These are phyloP conservation scores for Drosophila meridiana DNA, from an alignment of 2,888 invertebrate genomes.

Conservation along the genomic window DNA sequence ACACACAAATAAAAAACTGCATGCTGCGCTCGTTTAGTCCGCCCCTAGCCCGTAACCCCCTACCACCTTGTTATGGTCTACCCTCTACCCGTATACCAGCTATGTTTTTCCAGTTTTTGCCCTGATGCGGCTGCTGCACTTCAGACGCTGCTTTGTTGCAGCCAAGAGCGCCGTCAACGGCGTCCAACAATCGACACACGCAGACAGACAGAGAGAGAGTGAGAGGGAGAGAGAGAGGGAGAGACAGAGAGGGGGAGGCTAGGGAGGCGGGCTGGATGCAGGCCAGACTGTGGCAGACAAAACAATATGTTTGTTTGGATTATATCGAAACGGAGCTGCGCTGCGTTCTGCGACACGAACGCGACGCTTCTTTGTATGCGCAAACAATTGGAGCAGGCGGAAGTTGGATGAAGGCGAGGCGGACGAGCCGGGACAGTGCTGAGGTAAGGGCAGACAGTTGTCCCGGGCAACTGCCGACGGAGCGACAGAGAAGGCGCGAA, in stretches of 20 bases:
- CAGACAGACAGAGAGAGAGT: constrained; percentile 53
- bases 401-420: constrained; percentile 68
- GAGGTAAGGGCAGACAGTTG: constrained; percentile 38
- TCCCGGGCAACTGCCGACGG: constrained; percentile 48
- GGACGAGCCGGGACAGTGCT: constrained; percentile 18
- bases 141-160: constrained; percentile 77
- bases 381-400: constrained; percentile 81
- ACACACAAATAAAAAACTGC: constrained; percentile 56
- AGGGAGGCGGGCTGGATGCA: constrained; percentile 34
- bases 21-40: constrained; percentile 62
- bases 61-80: neutral
- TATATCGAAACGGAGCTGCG: constrained; percentile 60
- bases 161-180: constrained; percentile 58
- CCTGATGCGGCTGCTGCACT: constrained; percentile 68
- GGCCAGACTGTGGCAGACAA: constrained; percentile 76
- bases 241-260: constrained; percentile 8
- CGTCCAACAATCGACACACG: constrained; percentile 72
- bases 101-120: constrained; percentile 57
- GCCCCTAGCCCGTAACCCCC: neutral
- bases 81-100: constrained; percentile 10
- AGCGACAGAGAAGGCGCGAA: neutral
- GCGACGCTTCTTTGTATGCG: constrained; percentile 78
- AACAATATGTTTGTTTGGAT: constrained; percentile 81
- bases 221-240: constrained; percentile 6
- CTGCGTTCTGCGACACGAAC: constrained; percentile 44